These are phyloP conservation scores for Drosophila aldrichi DNA, from an alignment of 2,888 invertebrate genomes.

Conservation along the genomic window DNA sequence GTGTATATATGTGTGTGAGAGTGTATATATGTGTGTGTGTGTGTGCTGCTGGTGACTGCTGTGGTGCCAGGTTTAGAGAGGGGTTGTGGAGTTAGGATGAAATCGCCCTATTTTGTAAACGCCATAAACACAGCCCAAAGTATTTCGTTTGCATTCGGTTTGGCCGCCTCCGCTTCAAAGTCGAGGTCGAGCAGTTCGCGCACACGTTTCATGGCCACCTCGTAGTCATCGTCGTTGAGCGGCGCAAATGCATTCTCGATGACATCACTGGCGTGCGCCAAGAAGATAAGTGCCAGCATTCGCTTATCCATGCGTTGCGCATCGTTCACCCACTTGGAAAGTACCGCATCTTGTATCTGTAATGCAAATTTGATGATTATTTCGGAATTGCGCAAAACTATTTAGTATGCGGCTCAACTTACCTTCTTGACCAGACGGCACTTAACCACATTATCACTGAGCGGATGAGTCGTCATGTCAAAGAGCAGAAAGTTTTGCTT, in stretches of 20 bases:
- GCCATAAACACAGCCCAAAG: conserved; percentile 99
- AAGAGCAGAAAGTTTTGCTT: conserved; percentile 99
- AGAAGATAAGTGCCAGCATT: conserved; percentile 95
- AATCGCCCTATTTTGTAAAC: conserved; percentile 93
- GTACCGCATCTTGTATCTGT: conserved; percentile 98
- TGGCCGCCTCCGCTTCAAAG: conserved; percentile 97
- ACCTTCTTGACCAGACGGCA: conserved; percentile 98
- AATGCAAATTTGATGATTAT: conserved; percentile 35
- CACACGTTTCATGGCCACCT: conserved; percentile 98
- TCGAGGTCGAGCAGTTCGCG: conserved; percentile 98
- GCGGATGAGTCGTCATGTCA: conserved; percentile 99
- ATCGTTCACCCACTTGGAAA: conserved; percentile 98
- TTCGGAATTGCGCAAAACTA: not conserved
- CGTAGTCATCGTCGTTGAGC: conserved; percentile 98
- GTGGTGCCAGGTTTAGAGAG: conserved; percentile 14
- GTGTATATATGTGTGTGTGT: conserved; percentile 45
- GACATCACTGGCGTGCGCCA: conserved; percentile 99
- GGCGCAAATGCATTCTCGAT: conserved; percentile 99
- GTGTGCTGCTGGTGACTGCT: conserved; percentile 28
- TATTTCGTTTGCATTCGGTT: conserved; percentile 95
- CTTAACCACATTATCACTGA: conserved; percentile 97
- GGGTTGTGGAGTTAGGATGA: conserved; percentile 23
- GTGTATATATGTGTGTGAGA: conserved; percentile 1
- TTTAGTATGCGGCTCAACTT: not conserved
- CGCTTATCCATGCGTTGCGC: conserved; percentile 98